Base-by-base conservation (phyloP, 1,140 invertebrate species). In the Achatina immaculata region DNA sequence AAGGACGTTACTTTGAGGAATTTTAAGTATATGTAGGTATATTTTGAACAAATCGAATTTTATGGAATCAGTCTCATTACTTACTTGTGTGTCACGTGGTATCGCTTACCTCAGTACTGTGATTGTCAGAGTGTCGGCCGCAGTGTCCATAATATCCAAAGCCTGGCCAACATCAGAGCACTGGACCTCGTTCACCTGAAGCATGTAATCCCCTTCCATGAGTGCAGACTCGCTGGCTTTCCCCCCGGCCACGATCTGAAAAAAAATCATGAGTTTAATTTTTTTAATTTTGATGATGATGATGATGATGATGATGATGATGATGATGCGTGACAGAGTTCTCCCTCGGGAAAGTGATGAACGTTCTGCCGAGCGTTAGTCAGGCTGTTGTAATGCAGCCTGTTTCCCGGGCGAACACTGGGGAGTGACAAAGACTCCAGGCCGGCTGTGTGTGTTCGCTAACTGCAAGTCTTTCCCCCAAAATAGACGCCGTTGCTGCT, bases 131-230 rank as follows among this genome's bases (percentile, higher is more conserved):
- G 21, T 65, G n/a, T 48, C 24, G 1, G 42, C 11, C 6, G 74
- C 74, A 36, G 74, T 65, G 42, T 77, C 74, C 48, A 77, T 55
- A 7, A 77, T 77, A 65, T 77, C 74, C 51, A 77, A 36, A 16
- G 74, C 55, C 4, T 77, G 51, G 24, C 74, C 74, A 24, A 77
- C 74, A 34, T 77, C 74, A 34, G 31, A 36, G 28, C 74, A 77
- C 9, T 51, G 2, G 7, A 40, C 11, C 16, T 40, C 55, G 36
- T 77, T 77, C 3, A 77, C 55, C 34, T 24, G 31, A 1, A 77
- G 40, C 4, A 77, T 34, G 55, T 77, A 77, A 51, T 77, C 74
- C 55, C 74, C 74, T 51, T 77, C 74, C 21, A 40, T 24, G 6
- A 77, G 55, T 1, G 74, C 55, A 11, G 74, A 77, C 16, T 77